Evolutionary conservation across 2,888 invertebrate species (phyloP).

Genomic region (Resseliella maxima): DNA sequence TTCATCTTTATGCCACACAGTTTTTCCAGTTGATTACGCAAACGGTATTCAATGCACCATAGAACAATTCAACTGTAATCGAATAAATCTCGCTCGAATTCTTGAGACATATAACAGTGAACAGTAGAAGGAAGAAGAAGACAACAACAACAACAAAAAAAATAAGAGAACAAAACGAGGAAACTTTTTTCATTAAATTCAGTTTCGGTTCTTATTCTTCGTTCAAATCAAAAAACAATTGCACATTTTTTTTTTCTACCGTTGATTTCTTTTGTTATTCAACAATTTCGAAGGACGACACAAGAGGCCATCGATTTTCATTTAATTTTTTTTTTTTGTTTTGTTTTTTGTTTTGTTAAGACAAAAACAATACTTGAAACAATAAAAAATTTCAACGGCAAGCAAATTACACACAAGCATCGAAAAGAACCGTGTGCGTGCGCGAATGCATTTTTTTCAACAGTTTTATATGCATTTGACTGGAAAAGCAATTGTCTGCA

Average conservation of each 20-base stretch:
- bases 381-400: not conserved
- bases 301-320: not conserved
- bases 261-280: not conserved
- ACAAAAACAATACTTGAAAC: not conserved
- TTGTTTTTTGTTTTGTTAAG: too few relatives aligned
- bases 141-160: too few relatives aligned
- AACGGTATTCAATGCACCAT: not conserved
- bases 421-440: not conserved
- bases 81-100: not conserved
- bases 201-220: not conserved
- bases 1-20: not conserved
- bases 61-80: conserved; percentile 3
- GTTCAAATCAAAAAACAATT: not conserved
- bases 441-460: too few relatives aligned
- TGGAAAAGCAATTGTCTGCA: not conserved
- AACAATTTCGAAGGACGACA: not conserved
- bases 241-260: not conserved
- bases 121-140: too few relatives aligned
- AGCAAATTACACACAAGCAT: not conserved
- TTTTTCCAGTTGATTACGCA: conserved; percentile 25
- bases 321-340: too few relatives aligned
- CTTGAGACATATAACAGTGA: too few relatives aligned
- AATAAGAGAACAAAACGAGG: too few relatives aligned
- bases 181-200: conserved; percentile 33
- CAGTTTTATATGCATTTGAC: too few relatives aligned